A percentile compares a stretch with the other conserved stretches of the same genome.
Evolutionary conservation across 2,113 vertebrate genomes (phyloP).

Genomic region (Mirza zaza): DNA sequence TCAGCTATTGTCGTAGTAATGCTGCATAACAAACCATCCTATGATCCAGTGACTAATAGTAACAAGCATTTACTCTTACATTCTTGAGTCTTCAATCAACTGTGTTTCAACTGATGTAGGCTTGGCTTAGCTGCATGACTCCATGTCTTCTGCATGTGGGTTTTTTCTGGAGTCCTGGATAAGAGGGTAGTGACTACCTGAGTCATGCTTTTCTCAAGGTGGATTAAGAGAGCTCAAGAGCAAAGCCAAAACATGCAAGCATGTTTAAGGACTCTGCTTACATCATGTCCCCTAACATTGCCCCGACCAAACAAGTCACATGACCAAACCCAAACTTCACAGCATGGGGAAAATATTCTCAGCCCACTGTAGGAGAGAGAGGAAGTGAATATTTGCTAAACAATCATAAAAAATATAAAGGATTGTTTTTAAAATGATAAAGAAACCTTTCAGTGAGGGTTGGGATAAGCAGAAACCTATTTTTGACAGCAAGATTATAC

Average conservation of each 20-base stretch:
- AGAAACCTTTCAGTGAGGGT: background rate
- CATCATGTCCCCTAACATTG: fast-evolving
- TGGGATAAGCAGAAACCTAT: background rate
- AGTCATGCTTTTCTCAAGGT: background rate
- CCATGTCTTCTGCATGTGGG: background rate
- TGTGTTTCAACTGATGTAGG: background rate
- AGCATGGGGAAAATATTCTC: background rate
- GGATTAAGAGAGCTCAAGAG: background rate
- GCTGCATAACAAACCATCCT: background rate
- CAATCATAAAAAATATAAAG: background rate
- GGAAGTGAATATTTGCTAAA: background rate
- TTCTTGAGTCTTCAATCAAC: background rate
- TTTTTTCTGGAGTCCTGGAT: background rate
- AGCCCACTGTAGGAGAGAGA: too few species aligned
- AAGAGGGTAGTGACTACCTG: background rate
- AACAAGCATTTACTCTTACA: background rate
- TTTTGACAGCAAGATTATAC: background rate
- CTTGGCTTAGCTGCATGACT: background rate
- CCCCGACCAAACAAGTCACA: background rate
- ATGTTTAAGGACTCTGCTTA: background rate
- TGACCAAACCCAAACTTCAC: background rate
- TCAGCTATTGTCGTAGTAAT: background rate
- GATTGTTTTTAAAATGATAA: background rate
- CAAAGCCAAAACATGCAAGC: background rate
- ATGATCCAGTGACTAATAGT: background rate